A percentile compares a stretch with the other conserved stretches of the same genome.
Conservation (phyloP, 2,888 invertebrate species). For the Synergus japonicus region DNA sequence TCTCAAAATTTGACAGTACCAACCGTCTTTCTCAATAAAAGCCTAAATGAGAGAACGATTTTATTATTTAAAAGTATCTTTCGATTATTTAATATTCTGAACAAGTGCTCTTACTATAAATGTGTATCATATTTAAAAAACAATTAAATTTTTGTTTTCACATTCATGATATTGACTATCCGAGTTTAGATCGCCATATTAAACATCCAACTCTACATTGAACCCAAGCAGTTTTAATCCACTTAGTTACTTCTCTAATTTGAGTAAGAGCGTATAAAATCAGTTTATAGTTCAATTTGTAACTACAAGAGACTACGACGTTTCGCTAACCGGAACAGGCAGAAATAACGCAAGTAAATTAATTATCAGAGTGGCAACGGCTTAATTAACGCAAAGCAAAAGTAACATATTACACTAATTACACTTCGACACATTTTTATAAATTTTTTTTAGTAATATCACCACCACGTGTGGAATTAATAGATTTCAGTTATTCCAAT, state of each 20-base stretch:
- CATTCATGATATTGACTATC: not conserved
- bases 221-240: constrained; percentile 36
- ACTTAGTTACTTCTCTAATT: constrained; percentile 37
- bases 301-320: constrained; percentile 9
- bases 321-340: constrained; percentile 27
- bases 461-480: constrained; percentile 14
- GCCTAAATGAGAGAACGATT: not conserved
- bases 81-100: not conserved
- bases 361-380: constrained; percentile 27
- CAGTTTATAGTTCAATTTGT: constrained; percentile 37
- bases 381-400: constrained; percentile 27
- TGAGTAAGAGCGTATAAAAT: constrained; percentile 35
- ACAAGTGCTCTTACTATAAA: not conserved
- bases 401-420: constrained; percentile 17
- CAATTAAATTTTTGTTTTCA: not conserved
- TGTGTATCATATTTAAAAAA: no score
- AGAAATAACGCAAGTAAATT: constrained; percentile 31
- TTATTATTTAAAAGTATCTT: not conserved
- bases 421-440: constrained; percentile 13
- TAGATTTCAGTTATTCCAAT: constrained; percentile 33
- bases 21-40: not conserved
- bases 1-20: not conserved
- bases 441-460: constrained; percentile 14
- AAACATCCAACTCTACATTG: constrained; percentile 22
- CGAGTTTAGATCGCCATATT: constrained; percentile 21